phyloP scores from a whole-genome alignment of 2,113 vertebrate genomes.

The Puma concolor region DNA sequence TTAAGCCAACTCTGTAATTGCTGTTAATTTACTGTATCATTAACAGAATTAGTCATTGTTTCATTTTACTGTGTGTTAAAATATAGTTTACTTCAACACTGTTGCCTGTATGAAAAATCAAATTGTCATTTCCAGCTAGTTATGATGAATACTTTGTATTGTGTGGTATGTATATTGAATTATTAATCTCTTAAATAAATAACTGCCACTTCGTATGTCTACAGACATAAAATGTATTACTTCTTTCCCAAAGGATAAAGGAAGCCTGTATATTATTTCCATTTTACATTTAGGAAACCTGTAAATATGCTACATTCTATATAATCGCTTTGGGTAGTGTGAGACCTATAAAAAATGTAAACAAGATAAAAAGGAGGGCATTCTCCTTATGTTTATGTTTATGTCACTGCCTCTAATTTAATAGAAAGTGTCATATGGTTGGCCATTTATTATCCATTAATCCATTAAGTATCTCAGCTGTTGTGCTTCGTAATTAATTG shows the following conservation, averaged over 20 bases:
- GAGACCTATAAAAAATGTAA: background rate
- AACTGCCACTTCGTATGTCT: slow-evolving; percentile 24
- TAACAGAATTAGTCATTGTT: slow-evolving; percentile 70
- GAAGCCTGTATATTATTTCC: slow-evolving; percentile 32
- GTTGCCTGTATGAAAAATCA: slow-evolving; percentile 43
- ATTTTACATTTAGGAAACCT: slow-evolving; percentile 55
- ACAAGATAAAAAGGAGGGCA: background rate
- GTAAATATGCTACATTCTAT: background rate
- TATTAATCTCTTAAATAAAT: slow-evolving; percentile 59
- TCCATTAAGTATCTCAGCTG: slow-evolving; percentile 55
- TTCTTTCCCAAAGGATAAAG: slow-evolving; percentile 61
- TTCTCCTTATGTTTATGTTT: slow-evolving; percentile 38
- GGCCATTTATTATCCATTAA: slow-evolving; percentile 55
- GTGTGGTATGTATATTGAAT: slow-evolving; percentile 34
- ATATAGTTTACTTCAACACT: slow-evolving; percentile 46
- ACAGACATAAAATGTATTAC: slow-evolving; percentile 43
- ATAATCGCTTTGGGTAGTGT: slow-evolving; percentile 6
- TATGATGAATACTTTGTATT: slow-evolving; percentile 37
- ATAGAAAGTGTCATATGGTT: background rate
- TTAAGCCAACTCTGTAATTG: slow-evolving; percentile 66
- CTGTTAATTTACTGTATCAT: slow-evolving; percentile 70
- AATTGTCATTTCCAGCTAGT: slow-evolving; percentile 50
- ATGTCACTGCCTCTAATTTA: slow-evolving; percentile 22
- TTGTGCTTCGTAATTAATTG: slow-evolving; percentile 39
- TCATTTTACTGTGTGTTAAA: slow-evolving; percentile 70